Base-by-base conservation (phyloP, 2,113 vertebrate genomes). In the Sylvilagus bachmani region DNA sequence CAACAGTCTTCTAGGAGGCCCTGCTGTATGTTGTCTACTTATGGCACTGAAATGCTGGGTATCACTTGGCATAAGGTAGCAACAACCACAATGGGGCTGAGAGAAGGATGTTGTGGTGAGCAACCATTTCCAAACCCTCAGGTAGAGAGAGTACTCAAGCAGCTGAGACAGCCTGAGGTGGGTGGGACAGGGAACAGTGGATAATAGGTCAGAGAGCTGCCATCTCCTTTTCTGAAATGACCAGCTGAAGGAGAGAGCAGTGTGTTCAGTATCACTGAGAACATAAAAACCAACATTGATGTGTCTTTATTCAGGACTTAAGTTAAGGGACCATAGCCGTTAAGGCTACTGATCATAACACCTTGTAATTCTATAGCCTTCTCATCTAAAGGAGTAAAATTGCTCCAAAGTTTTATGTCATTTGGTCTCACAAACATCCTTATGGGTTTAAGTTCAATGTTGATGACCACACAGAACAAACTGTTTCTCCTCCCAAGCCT, bases 401-500 rank as follows among this genome's bases (percentile, higher is more conserved):
- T 4, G 3, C 13, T 62, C 27, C 53, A 88, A 24, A 80, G 61
- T 94, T 87, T 88, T 88, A 80, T 94, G 81, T 85, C 38, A 66
- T 92, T 80, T 94, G 82, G n/a, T 51, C 25, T 92, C 89, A 88
- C 19, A 92, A 88, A 92, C 27, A 94, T 87, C 51, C 66, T 92
- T 6, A 61, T 85, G 92, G 86, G 70, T 31, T 92, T 87, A 87
- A 73, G 64, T 11, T 93, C 93, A 94, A 73, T 90, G 85, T 73
- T 95, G 55, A 87, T 85, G 62, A 95, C 61, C 27, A 31, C n/a
- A 6, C 31, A 84, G 84, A 49, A 70, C 49, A 93, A 62, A 5
- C 44, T 95, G 8, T 75, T 89, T 93, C 71, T 24, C n/a, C 38
- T 82, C 71, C 66, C 64, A 17, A 51, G 44, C 38, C 22, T 93